Evolutionary conservation across 2,113 vertebrate genomes (phyloP), one percentile per base, ranked within the genome.

Genomic region (Machaerirhynchus nigripectus): DNA sequence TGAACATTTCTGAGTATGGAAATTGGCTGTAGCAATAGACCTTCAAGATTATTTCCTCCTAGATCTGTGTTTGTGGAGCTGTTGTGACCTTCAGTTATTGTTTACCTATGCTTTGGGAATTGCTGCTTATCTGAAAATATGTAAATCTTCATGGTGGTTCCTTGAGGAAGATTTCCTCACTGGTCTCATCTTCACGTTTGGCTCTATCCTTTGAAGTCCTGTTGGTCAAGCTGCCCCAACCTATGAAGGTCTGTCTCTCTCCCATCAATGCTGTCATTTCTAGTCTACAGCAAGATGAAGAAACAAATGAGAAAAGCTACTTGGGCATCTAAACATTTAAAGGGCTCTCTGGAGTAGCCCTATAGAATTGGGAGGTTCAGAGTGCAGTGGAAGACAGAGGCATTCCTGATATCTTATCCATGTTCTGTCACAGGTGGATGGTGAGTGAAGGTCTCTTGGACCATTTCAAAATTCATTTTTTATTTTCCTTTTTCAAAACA

Each of bases 51-150:
- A 39, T 44, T 82, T 84, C 42, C 15, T 91, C 39, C 20, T 44
- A 24, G 5, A 10, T 59, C 39, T 74, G 28, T 1, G 0, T 80
- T 49, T 86, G 33, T 59, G 55, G 64, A 80, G 63, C 40, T 80
- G 44, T 13, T 60, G 44, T 15, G 11, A 85, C 26, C 57, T 59
- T 61, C 71, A 78, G 2, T 14, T 28, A 23, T 21, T 40, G 15
- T 31, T 97, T 94, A 98, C 96, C 91, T 95, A 83, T 84, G 57
- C 91, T 93, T 94, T 89, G 44, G 76, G 20, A 47, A 39, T 40
- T 27, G 15, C 80, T 96, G 82, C 37, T 89, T 90, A 87, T 64
- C 78, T 71, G 77, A 47, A 84, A 87, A 59, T 90, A 82, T 37
- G 80, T 55, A 55, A 87, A 59, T 52, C 68, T 92, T 93, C 93